Conservation (phyloP, 2,113 vertebrate genomes). For the Gymnorhina tibicen region DNA sequence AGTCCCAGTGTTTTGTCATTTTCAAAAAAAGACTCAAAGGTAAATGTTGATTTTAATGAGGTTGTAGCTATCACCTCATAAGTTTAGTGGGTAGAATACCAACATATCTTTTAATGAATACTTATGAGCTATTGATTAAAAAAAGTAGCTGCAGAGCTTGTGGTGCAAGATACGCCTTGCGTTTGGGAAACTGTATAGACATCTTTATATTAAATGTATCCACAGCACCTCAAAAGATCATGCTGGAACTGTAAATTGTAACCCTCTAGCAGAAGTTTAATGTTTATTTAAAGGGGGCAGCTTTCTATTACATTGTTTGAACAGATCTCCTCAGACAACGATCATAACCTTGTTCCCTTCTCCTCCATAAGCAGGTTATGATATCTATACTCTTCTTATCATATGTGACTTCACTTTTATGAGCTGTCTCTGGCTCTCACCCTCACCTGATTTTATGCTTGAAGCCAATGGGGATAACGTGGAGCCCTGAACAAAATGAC, state of each 20-base stretch:
- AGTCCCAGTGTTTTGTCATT: neutral
- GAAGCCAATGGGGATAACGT: neutral
- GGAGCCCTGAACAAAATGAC: neutral
- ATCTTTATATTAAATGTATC: constrained; percentile 63
- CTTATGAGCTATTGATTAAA: constrained; percentile 58
- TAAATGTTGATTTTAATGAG: constrained; percentile 35
- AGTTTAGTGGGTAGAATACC: neutral
- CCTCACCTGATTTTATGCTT: constrained; percentile 13
- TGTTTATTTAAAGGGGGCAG: constrained; percentile 45
- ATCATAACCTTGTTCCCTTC: constrained; percentile 5
- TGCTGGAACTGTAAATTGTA: constrained; percentile 22
- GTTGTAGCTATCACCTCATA: neutral
- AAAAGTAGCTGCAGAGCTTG: constrained; percentile 35
- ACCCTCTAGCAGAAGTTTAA: constrained; percentile 44
- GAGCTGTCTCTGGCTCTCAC: neutral
- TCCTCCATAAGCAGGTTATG: neutral
- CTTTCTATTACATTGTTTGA: constrained; percentile 46
- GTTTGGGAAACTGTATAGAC: constrained; percentile 53
- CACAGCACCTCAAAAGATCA: constrained; percentile 56
- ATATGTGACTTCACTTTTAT: neutral
- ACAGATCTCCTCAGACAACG: constrained; percentile 52
- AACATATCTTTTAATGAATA: constrained; percentile 59
- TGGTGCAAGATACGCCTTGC: constrained; percentile 37
- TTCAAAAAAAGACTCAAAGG: neutral
- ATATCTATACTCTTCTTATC: constrained; percentile 30